Evolutionary conservation across 2,113 vertebrate genomes (phyloP).

Genomic region (Mus spicilegus): DNA sequence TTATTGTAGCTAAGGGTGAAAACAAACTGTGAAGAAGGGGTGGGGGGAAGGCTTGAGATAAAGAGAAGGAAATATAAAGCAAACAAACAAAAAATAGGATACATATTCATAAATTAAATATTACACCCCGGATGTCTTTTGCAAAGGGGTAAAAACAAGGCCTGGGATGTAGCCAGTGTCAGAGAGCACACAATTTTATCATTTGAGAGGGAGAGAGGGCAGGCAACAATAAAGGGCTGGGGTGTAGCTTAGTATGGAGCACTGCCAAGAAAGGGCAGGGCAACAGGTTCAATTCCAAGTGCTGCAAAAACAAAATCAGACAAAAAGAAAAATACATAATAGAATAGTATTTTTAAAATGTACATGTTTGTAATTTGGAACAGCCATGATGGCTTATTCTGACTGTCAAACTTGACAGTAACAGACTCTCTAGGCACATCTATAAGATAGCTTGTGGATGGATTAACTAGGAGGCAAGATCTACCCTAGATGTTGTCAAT

Average conservation of each 20-base stretch:
- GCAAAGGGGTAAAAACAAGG: background rate
- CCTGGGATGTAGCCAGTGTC: background rate
- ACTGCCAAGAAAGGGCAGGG: background rate
- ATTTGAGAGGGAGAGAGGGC: background rate
- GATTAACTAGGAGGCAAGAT: background rate
- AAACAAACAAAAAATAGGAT: background rate
- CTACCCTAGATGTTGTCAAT: background rate
- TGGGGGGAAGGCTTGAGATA: background rate
- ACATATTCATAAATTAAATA: background rate
- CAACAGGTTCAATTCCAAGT: background rate
- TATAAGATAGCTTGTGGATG: background rate
- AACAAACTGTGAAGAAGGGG: background rate
- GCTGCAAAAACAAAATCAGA: background rate
- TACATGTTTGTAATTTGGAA: background rate
- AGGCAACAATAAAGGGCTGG: background rate
- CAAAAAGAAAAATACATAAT: background rate
- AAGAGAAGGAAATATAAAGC: constrained; percentile 24
- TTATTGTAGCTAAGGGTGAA: constrained; percentile 47
- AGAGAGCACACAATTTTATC: background rate
- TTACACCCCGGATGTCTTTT: constrained; percentile 12
- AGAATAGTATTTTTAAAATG: constrained; percentile 6
- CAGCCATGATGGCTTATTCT: background rate
- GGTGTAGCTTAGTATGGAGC: background rate
- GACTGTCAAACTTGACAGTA: background rate
- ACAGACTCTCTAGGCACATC: background rate